These are phyloP conservation scores for Zaprionus vittiger DNA, from an alignment of 1,140 invertebrate genomes.

Conservation along the genomic window DNA sequence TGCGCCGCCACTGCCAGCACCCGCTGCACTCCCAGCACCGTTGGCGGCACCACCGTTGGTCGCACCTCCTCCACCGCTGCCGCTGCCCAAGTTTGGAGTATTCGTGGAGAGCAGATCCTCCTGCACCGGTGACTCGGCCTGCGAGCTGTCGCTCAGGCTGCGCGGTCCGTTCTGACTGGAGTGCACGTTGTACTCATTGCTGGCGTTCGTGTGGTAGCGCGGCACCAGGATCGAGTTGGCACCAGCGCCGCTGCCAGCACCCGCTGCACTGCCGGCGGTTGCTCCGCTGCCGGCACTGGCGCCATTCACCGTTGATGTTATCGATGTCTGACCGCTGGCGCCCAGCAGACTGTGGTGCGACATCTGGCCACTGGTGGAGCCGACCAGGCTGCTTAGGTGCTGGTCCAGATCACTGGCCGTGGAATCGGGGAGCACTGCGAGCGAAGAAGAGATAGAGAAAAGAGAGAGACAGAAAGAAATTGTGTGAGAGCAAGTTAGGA, in stretches of 20 bases:
- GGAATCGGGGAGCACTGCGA: slow-evolving; percentile 89
- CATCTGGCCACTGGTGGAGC: slow-evolving; percentile 85
- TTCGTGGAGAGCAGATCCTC: slow-evolving; percentile 89
- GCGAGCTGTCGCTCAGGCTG: slow-evolving; percentile 91
- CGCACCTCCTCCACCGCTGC: slow-evolving; percentile 85
- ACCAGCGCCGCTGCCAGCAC: slow-evolving; percentile 54
- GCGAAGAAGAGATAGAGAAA: not conserved
- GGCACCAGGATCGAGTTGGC: slow-evolving; percentile 85
- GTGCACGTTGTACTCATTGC: slow-evolving; percentile 82
- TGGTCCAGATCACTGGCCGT: slow-evolving; percentile 91
- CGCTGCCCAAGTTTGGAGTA: slow-evolving; percentile 84
- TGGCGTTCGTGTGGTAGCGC: slow-evolving; percentile 85
- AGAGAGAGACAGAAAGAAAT: not conserved
- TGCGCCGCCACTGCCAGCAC: slow-evolving; percentile 86
- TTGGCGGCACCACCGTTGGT: slow-evolving; percentile 84
- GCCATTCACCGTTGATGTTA: slow-evolving; percentile 85
- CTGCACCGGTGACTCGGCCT: slow-evolving; percentile 92
- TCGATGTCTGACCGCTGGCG: slow-evolving; percentile 77
- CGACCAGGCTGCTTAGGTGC: slow-evolving; percentile 89
- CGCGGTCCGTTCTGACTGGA: slow-evolving; percentile 86
- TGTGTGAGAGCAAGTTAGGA: not conserved
- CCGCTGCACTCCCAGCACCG: slow-evolving; percentile 88
- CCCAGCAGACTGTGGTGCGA: slow-evolving; percentile 82
- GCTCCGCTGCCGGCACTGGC: slow-evolving; percentile 60
- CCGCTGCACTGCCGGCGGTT: slow-evolving; percentile 77